These are phyloP conservation scores for Chloroclysta siterata DNA, from an alignment of 2,888 invertebrate species.

Conservation along the genomic window DNA sequence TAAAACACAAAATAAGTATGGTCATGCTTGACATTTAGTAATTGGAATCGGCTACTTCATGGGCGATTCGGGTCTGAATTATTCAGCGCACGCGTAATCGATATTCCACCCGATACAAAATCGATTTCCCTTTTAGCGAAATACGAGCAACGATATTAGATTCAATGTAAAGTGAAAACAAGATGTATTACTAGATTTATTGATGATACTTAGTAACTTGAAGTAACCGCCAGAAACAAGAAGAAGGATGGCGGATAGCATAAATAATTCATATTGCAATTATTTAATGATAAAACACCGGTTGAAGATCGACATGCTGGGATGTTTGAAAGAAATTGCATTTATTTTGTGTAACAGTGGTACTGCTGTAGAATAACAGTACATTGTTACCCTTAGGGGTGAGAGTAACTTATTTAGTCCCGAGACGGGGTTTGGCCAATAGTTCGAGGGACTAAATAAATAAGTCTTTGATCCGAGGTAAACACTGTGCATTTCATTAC, in stretches of 20 bases:
- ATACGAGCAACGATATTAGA: slow-evolving; percentile 25
- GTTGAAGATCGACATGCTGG: no score
- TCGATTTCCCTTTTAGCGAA: slow-evolving; percentile 53
- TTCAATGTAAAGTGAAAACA: slow-evolving; percentile 26
- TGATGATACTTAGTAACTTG: slow-evolving; percentile 4
- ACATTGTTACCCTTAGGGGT: no score
- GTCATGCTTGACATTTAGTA: slow-evolving; percentile 36
- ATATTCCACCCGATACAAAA: slow-evolving; percentile 60
- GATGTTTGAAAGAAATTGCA: no score
- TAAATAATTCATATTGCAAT: not conserved
- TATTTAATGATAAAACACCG: not conserved
- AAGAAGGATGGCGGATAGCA: not conserved
- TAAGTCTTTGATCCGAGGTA: no score
- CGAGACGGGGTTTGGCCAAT: no score
- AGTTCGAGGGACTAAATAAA: no score
- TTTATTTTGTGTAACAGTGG: no score
- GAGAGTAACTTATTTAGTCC: no score
- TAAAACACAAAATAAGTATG: slow-evolving; percentile 15
- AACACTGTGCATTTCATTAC: no score
- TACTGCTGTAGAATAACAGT: no score
- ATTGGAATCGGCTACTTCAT: slow-evolving; percentile 38
- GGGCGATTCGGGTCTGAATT: slow-evolving; percentile 52
- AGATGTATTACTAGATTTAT: slow-evolving; percentile 26
- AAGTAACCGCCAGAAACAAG: not conserved
- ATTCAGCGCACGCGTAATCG: slow-evolving; percentile 61